Base-by-base conservation (phyloP, 2,113 vertebrate species). In the Perognathus longimembris region DNA sequence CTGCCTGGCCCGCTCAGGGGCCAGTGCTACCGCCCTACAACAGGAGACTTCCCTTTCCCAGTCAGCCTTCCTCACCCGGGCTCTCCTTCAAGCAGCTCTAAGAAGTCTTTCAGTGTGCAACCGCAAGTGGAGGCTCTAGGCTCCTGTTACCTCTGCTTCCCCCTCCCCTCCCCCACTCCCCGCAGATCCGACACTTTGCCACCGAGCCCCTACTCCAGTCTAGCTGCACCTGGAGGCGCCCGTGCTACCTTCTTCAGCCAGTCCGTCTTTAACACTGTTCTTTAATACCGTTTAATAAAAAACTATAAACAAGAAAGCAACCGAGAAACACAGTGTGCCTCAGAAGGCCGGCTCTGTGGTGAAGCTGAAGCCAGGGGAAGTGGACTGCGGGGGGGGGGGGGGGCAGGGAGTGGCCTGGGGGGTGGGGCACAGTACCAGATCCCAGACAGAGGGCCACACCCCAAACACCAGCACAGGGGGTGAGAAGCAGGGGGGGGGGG, bases 251-350 rank as follows among this genome's bases (percentile, higher is more conserved):
- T 80, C 69, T 12, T 67, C 21, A 91, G 69, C 85, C 74, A 92
- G 42, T 84, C n/a, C 45, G 75, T 74, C 32, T 34, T n/a, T n/a
- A n/a, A 84, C 63, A 76, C 67, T 64, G n/a, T 70, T 17, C 50
- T 34, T 90, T 57, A 71, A 76, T 22, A 61, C 15, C 24, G 64
- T 96, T 96, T 96, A 97, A 96, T 96, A 83, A 84, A 91, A 40
- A 32, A 76, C 26, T 57, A 20, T 74, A 78, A 88, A 92, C 67
- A 82, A 85, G 45, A 90, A 95, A 81, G 20, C 20, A 70, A 34
- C 83, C 76, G 57, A 80, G 83, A 89, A 84, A 84, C 30, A 86
- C 36, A 88, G 77, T 69, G 81, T 73, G 77, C 63, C 1, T 0
- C 7, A 61, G 67, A 57, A 42, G 40, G 63, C 17, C 26, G 59